These are phyloP conservation scores for Creontiades dilutus DNA, from an alignment of 2,888 invertebrate genomes.

Conservation along the genomic window DNA sequence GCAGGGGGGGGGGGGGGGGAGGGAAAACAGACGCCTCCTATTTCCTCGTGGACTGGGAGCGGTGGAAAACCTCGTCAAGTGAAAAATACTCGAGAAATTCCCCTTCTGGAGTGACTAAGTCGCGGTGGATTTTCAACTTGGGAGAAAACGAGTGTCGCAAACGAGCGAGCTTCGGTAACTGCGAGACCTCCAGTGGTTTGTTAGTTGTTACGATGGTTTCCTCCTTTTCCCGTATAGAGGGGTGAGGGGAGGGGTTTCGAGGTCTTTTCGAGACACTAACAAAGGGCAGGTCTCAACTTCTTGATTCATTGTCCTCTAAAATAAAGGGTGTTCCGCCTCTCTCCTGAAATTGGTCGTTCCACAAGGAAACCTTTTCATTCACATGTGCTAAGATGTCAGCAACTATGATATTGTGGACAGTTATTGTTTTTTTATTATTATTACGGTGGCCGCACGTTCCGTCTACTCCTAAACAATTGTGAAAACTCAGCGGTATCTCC, in stretches of 20 bases:
- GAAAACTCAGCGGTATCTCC: no score
- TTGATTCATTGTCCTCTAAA: slow-evolving; percentile 41
- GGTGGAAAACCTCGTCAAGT: not conserved
- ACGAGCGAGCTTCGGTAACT: not conserved
- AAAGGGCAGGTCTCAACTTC: slow-evolving; percentile 39
- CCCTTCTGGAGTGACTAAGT: slow-evolving; percentile 37
- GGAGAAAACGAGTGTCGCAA: slow-evolving; percentile 11
- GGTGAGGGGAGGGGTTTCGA: not conserved
- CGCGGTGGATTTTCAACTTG: not conserved
- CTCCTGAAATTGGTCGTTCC: no score
- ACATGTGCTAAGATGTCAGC: no score
- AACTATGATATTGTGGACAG: no score
- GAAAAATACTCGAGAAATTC: slow-evolving; percentile 44
- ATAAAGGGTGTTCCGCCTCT: not conserved
- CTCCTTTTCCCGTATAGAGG: not conserved
- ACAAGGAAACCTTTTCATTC: no score
- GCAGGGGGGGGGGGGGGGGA: not conserved
- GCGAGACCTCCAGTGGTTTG: not conserved
- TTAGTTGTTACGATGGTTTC: slow-evolving; percentile 20
- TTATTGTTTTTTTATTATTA: no score
- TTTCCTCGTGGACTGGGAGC: not conserved
- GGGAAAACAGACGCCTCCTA: not conserved
- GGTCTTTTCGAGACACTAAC: slow-evolving; percentile 30
- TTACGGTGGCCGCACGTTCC: no score
- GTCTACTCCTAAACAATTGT: no score